A percentile compares a stretch with the other conserved stretches of the same genome.
phyloP scores from a whole-genome alignment of 2,797 vertebrate species.

The Poecile montanus region DNA sequence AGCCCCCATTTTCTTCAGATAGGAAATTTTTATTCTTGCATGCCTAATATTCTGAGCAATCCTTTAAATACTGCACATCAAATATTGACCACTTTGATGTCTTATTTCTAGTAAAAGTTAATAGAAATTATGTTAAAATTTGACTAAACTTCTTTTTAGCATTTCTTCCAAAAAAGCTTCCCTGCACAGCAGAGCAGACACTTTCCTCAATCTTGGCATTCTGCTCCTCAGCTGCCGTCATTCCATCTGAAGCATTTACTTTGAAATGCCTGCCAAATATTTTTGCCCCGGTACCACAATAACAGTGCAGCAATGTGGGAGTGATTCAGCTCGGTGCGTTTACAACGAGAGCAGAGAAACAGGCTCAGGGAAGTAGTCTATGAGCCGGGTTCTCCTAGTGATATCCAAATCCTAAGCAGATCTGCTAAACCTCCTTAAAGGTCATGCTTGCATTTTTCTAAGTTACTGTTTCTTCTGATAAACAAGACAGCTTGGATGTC shows the following conservation, averaged over 20 bases:
- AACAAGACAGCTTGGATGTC: background rate
- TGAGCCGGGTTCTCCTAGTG: background rate
- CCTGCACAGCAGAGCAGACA: constrained; percentile 48
- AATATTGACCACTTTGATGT: background rate
- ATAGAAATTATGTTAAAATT: constrained; percentile 30
- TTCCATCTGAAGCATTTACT: constrained; percentile 72
- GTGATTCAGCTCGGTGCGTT: constrained; percentile 56
- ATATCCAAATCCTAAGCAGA: background rate
- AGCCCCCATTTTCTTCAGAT: background rate
- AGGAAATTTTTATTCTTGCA: constrained; percentile 15
- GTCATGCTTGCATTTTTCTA: background rate
- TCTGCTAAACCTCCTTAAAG: background rate
- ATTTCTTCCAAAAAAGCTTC: constrained; percentile 44
- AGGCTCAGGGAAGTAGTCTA: background rate
- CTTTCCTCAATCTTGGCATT: constrained; percentile 73
- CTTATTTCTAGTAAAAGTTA: background rate
- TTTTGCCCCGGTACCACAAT: constrained; percentile 76
- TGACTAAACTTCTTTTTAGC: constrained; percentile 35
- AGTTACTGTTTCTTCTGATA: background rate
- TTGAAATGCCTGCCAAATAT: constrained; percentile 80
- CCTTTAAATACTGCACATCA: background rate
- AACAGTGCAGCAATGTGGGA: constrained; percentile 70
- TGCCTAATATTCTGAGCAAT: background rate
- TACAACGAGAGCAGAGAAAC: constrained; percentile 31
- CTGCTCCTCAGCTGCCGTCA: constrained; percentile 69